Evolutionary conservation across 2,797 vertebrate species (phyloP).

Genomic region (Argya squamiceps): DNA sequence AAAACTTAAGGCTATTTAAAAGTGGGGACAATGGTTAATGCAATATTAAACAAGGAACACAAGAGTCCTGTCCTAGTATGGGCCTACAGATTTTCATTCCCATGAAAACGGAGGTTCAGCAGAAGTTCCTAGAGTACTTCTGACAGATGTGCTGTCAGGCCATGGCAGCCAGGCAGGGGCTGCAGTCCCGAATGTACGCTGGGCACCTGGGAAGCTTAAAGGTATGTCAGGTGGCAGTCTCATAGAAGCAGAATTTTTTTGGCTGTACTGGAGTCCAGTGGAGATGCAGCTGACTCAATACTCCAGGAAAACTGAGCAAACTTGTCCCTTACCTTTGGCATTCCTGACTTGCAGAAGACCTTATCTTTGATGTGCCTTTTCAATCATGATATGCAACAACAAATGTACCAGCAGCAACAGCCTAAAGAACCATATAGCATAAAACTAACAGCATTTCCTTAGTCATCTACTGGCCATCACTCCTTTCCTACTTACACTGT

Average conservation of each 20-base stretch:
- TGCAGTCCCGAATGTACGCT: rapidly evolving
- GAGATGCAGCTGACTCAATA: neutral
- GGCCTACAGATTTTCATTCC: neutral
- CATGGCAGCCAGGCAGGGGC: neutral
- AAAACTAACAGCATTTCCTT: neutral
- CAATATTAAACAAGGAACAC: neutral
- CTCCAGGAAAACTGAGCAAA: neutral
- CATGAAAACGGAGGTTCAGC: neutral
- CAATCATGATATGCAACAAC: neutral
- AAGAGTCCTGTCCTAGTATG: neutral
- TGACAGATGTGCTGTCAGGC: neutral
- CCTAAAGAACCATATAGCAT: neutral
- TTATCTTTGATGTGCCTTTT: neutral
- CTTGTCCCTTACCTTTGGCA: neutral
- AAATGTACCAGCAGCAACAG: neutral
- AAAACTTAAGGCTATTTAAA: neutral
- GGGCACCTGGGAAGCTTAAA: neutral
- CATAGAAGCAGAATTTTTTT: neutral
- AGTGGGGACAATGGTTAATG: neutral
- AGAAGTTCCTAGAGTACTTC: neutral
- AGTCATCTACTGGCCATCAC: neutral
- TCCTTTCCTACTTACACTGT: neutral
- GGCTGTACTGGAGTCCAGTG: rapidly evolving
- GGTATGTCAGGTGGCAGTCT: rapidly evolving
- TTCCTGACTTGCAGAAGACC: neutral